A percentile compares a stretch with the other conserved stretches of the same genome.
These are phyloP conservation scores for Sitta carolinensis DNA, from an alignment of 2,797 vertebrate species.

Conservation along the genomic window DNA sequence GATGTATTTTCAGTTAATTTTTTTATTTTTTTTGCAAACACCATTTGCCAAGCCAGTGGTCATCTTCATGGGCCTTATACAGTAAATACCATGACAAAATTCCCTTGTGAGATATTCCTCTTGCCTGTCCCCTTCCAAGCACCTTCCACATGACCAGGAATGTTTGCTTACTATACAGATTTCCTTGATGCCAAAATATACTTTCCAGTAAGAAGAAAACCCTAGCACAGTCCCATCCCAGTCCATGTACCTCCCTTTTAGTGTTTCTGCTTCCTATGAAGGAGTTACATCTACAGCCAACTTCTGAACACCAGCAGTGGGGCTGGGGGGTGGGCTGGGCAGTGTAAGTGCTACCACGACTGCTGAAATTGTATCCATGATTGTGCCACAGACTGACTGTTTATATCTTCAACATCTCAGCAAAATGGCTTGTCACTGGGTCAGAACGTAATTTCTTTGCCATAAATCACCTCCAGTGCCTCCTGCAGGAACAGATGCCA, in stretches of 20 bases:
- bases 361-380: neutral
- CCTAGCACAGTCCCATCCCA: neutral
- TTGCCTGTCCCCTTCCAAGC: neutral
- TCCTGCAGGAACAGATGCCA: constrained; percentile 23
- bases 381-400: neutral
- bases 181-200: neutral
- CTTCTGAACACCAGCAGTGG: neutral
- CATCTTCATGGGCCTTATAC: neutral
- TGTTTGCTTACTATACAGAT: neutral
- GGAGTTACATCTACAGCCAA: neutral
- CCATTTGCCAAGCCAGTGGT: neutral
- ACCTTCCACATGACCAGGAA: neutral
- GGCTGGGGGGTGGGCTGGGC: neutral
- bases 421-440: constrained; percentile 8
- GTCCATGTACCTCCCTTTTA: neutral
- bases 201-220: neutral
- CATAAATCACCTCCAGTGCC: constrained; percentile 9
- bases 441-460: constrained; percentile 2
- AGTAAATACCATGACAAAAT: neutral
- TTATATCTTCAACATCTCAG: neutral
- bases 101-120: neutral
- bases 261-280: neutral
- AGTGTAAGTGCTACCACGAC: neutral
- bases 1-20: neutral
- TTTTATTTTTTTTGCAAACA: neutral